Conservation (phyloP, 1,140 invertebrate species). For the Vollenhovia emeryi region DNA sequence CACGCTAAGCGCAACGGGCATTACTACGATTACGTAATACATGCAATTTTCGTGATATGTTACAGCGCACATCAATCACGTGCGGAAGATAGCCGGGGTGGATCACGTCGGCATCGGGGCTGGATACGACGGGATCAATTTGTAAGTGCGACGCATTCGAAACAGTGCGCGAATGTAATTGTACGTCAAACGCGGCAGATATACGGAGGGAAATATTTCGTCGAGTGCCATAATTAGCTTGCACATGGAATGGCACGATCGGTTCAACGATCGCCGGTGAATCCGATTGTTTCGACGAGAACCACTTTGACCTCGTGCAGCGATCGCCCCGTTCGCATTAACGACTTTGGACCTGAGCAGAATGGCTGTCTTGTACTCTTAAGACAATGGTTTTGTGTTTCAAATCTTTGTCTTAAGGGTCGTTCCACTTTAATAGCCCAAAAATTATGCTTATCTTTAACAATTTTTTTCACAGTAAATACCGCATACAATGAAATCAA, state of each 20-base stretch:
- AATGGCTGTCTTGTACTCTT: too few species aligned
- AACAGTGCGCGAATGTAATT: slow-evolving; percentile 1
- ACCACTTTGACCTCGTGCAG: not conserved
- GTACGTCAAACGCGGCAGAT: not conserved
- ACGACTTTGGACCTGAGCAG: too few species aligned
- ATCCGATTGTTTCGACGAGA: not conserved
- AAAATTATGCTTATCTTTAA: too few species aligned
- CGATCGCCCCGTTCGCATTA: not conserved
- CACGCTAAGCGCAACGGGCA: not conserved
- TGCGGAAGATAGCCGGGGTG: slow-evolving; percentile 92
- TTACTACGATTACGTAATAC: slow-evolving; percentile 43
- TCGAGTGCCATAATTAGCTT: not conserved
- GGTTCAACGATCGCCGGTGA: not conserved
- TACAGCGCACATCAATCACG: slow-evolving; percentile 95
- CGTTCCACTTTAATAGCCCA: too few species aligned
- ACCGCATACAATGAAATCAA: too few species aligned
- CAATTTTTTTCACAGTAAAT: too few species aligned
- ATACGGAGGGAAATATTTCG: not conserved
- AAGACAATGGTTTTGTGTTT: too few species aligned
- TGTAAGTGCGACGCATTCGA: slow-evolving; percentile 87
- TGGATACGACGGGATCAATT: slow-evolving; percentile 95
- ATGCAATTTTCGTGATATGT: slow-evolving; percentile 67
- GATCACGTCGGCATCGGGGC: slow-evolving; percentile 95
- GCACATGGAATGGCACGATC: not conserved
- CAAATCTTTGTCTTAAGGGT: too few species aligned